Base-by-base conservation (phyloP, 2,888 invertebrate species). In the Fragum sueziense region DNA sequence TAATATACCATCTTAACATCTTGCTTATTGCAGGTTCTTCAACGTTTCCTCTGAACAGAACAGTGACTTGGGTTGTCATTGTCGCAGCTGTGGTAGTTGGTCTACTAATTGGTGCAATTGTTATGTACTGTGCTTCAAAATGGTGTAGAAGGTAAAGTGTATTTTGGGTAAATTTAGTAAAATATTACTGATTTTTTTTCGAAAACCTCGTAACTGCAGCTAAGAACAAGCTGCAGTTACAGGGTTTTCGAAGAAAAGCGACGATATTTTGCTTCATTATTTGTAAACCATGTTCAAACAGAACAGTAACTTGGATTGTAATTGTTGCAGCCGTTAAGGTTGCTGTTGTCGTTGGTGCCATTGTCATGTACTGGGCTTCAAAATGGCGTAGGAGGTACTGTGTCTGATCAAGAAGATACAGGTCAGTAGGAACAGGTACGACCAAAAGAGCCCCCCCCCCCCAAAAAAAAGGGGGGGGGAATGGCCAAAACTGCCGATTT, bases 91-190 rank as follows among this genome's bases (percentile, higher is more conserved):
- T 61, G 29, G 31, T 61, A 1, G 61, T 20, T 2, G 61, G 61
- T 29, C 6, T 61, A 33, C 17, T 61, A 17, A 9, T 61, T 2
- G 61, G 61, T 2, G 7, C 6, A 2, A 31, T 29, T 6, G 11
- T 33, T 14, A 61, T 27, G 27, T 33, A 33, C 20, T 61, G 61
- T 33, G 9, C 27, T n/a, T 31, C 61, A 29, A 61, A 33, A 29
- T 33, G 29, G 61, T 61, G n/a, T 61, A 29, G 33, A 61, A 61
- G 61, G 61, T 61, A 61, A 61, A 27, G 22, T 41, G 41, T 41
- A 11, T 41, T 41, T 41, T 41, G 9, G 17, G 11, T 9, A 9
- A 9, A 41, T 41, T 41, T 41, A 41, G 11, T 11, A 41, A 9
- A 41, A 11, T 41, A 41, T 41, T 52, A n/a, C n/a, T 52, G n/a